phyloP scores from a whole-genome alignment of 2,113 vertebrate genomes.

The Ardeotis arabs region DNA sequence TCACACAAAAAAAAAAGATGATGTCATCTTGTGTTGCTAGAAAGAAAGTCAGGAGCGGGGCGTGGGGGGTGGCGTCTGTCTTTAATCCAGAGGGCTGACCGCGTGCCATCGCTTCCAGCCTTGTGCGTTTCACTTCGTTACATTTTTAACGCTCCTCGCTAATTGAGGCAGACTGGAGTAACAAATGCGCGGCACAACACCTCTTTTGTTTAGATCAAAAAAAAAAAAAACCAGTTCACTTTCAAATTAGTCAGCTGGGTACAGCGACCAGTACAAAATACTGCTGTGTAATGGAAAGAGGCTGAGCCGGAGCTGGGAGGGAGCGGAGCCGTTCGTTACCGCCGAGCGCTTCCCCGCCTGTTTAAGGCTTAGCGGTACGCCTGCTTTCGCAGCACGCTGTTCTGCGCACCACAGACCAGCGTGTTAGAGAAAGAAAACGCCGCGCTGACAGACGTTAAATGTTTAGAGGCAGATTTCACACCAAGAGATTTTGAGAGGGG shows the following conservation, averaged over 20 bases:
- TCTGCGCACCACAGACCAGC: too few species aligned
- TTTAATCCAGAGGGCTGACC: not conserved
- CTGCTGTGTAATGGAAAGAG: not conserved
- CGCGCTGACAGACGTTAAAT: rapidly evolving
- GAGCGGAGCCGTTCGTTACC: not conserved
- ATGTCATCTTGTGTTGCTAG: not conserved
- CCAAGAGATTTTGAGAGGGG: not conserved
- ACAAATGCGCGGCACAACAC: not conserved
- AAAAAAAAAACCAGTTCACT: not conserved
- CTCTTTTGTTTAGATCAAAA: not conserved
- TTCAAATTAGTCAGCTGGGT: not conserved
- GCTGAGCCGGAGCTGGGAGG: not conserved
- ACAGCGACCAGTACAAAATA: not conserved
- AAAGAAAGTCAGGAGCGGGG: not conserved
- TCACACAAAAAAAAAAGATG: not conserved
- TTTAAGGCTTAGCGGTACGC: too few species aligned
- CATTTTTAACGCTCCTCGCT: not conserved
- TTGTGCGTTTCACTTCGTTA: not conserved
- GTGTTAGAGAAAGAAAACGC: not conserved
- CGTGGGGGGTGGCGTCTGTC: not conserved
- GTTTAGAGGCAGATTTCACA: not conserved
- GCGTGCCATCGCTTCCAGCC: not conserved
- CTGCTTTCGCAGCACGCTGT: too few species aligned
- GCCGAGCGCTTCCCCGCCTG: not conserved
- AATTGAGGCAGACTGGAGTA: slow-evolving; percentile 11